Evolutionary conservation across 92 coral and sea anemone genomes (phyloP).

Genomic region (Siderastrea siderea): DNA sequence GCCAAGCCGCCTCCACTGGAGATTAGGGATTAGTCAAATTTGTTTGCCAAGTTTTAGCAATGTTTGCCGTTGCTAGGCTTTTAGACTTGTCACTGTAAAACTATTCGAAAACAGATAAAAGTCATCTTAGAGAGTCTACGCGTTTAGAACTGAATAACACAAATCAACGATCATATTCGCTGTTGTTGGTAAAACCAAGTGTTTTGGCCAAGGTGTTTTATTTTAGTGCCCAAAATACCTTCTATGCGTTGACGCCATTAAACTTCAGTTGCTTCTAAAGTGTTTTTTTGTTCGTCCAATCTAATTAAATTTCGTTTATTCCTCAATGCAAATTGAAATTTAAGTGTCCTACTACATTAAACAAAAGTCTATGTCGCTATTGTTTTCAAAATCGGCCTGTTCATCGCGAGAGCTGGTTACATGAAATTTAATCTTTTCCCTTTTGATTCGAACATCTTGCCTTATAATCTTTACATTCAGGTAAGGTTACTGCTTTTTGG

Average conservation of each 20-base stretch:
- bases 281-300: conserved; percentile 4
- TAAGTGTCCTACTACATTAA: not conserved
- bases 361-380: not conserved
- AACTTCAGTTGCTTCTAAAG: not conserved
- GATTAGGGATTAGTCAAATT: conserved; percentile 3
- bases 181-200: no score
- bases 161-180: not conserved
- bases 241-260: not conserved
- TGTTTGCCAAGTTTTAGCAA: conserved; percentile 4
- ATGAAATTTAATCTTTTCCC: not conserved
- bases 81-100: not conserved
- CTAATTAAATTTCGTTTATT: conserved; percentile 34
- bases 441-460: not conserved
- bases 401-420: not conserved
- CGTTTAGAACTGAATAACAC: not conserved
- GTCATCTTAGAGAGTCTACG: not conserved
- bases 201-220: not conserved
- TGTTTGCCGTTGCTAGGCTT: conserved; percentile 27
- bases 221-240: not conserved
- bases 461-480: not conserved
- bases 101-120: not conserved
- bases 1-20: not conserved
- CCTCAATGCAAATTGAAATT: conserved; percentile 32
- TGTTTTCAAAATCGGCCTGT: not conserved
- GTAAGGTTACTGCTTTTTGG: not conserved